Base-by-base conservation (phyloP, 2,888 invertebrate species). In the Esperia sulphurella region DNA sequence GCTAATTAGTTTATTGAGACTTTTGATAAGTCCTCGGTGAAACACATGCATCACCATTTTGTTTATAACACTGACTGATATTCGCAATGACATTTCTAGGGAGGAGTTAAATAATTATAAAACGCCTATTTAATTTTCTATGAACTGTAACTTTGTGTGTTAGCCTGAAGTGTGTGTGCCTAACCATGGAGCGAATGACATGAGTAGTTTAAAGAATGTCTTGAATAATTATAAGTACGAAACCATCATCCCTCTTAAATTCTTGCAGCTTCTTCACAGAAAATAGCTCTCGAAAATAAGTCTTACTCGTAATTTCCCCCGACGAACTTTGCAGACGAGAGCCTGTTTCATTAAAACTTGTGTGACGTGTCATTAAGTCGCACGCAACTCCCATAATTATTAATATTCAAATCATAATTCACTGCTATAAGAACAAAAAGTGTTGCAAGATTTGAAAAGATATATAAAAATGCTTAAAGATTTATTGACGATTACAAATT, bases 401-500 rank as follows among this genome's bases (percentile, higher is more conserved):
- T 83, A 85, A 83, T 82, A 86, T 86, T 85, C 82, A 85, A 86
- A 87, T 84, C 79, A 71, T 80, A 80, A 83, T 79, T 77, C 68
- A 52, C 67, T 78, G 71, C 72, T 65, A 14, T 1, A 14, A 33
- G 33, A 10, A 10, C 8, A 33, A 33, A 33, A 33, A 10, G 33
- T 33, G 33, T 33, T 33, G 33, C 33, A 5, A 8, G 33, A 21
- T 5, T 3, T 33, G 33, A 33, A 33, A 10, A 33, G n/a, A 33
- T 10, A 10, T 33, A 1, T 33, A 8, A 2, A 33, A 33, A 10
- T n/a, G n/a, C n/a, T n/a, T n/a, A n/a, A n/a, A n/a, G n/a, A n/a
- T n/a, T n/a, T n/a, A n/a, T n/a, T n/a, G n/a, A 8, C 33, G 9
- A 33, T 33, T 33, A 6, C 1, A 33, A 6, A 33, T 33, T 33